These are phyloP conservation scores for Panulirus ornatus DNA, from an alignment of 1,140 invertebrate species.

Conservation along the genomic window DNA sequence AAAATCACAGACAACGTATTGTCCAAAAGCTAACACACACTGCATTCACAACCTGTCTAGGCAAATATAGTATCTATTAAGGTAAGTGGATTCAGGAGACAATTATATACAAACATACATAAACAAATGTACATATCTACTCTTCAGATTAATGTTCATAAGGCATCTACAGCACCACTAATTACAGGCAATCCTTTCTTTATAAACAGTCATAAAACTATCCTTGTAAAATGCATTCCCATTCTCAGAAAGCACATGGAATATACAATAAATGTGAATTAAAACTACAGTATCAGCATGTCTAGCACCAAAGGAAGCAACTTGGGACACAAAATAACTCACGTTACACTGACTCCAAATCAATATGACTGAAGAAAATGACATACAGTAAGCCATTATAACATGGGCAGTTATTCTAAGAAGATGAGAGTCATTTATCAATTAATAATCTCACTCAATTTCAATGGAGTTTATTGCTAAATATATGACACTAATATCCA, in stretches of 20 bases:
- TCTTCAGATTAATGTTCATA: background rate
- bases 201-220: background rate
- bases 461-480: background rate
- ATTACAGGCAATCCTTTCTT: conserved; percentile 41
- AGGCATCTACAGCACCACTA: conserved; percentile 60
- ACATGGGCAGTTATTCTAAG: background rate
- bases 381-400: background rate
- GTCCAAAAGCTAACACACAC: background rate
- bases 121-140: conserved; percentile 31
- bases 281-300: background rate
- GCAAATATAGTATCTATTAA: background rate
- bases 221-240: conserved; percentile 1
- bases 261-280: background rate
- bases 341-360: background rate
- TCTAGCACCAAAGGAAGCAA: conserved; percentile 35
- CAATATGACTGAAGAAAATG: background rate
- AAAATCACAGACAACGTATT: background rate
- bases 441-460: conserved; percentile 7
- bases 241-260: background rate
- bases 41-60: background rate
- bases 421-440: background rate
- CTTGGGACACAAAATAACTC: background rate
- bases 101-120: conserved; percentile 44
- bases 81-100: background rate
- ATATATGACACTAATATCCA: background rate